Base-by-base conservation (phyloP, 1,140 invertebrate genomes). In the Meloidogyne hapla region DNA sequence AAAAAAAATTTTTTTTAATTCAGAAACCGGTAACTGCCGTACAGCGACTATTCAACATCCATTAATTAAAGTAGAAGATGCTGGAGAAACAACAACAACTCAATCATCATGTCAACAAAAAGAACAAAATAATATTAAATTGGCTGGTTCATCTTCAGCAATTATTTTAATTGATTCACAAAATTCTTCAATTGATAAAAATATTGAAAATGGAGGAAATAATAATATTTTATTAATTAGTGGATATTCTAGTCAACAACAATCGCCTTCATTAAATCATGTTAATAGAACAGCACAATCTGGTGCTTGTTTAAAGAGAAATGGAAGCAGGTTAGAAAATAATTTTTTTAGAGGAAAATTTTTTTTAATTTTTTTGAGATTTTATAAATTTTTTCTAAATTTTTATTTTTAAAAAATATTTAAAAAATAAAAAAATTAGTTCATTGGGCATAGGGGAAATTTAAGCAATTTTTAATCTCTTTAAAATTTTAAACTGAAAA, bases 101-200 rank as follows among this genome's bases (percentile, higher is more conserved):
- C 18, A 26, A 33, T 23, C 80, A 75, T 13, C 76, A 15, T n/a
- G n/a, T n/a, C n/a, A n/a, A n/a, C 2, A 23, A 72, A 72, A 62
- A 12, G 45, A 62, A 33, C 21, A 21, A 79, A 56, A 75, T 69
- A 8, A 26, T 2, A 63, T 21, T 12, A 69, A 63, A 75, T 26
- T 18, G 33, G 33, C 13, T 25, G 48, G 62, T 56, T 66, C n/a
- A 26, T 48, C 66, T 65, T 84, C 40, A 13, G 80, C 70, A 66
- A 56, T 79, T 15, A 42, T 70, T 21, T 40, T 76, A 23, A 77
- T 81, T 64, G 78, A 79, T 38, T 79, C 78, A 25, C 61, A 81
- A 48, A 65, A 79, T 42, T 77, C 76, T 15, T 77, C 76, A 8
- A 21, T 77, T n/a, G 76, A 77, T 21, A 77, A 77, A 67, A 69